Conservation (phyloP, 2,888 invertebrate genomes). For the Orthosia gracilis region DNA sequence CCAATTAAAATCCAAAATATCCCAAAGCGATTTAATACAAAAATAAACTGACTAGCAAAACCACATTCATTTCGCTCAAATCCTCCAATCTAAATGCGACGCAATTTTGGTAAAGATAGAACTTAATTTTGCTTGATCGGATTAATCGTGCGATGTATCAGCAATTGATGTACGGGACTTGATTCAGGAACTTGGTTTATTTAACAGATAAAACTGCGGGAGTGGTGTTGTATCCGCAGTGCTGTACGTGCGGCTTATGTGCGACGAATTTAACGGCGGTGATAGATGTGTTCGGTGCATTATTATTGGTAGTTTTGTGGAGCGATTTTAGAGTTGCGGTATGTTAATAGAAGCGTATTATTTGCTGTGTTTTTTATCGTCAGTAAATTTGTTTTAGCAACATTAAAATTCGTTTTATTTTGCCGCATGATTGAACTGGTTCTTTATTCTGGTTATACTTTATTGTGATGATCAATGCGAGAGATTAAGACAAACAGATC, state of each 20-base stretch:
- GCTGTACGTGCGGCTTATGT: slow-evolving; percentile 60
- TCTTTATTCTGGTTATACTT: too few species aligned
- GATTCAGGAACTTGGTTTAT: slow-evolving; percentile 73
- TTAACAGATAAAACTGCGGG: slow-evolving; percentile 75
- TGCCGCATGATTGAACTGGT: too few species aligned
- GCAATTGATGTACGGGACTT: slow-evolving; percentile 66
- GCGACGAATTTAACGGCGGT: slow-evolving; percentile 61
- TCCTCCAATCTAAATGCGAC: slow-evolving; percentile 46
- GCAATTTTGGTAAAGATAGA: slow-evolving; percentile 41
- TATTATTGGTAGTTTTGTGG: neutral
- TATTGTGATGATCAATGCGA: too few species aligned
- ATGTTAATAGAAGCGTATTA: neutral
- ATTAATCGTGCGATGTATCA: slow-evolving; percentile 68
- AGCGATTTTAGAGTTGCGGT: neutral
- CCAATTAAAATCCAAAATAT: slow-evolving; percentile 37
- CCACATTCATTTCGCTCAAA: slow-evolving; percentile 41
- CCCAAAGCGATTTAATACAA: slow-evolving; percentile 43
- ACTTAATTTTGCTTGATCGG: slow-evolving; percentile 58
- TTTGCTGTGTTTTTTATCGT: neutral
- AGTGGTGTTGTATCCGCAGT: slow-evolving; percentile 68
- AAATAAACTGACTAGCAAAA: slow-evolving; percentile 53
- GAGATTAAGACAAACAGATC: too few species aligned
- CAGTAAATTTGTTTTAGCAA: too few species aligned
- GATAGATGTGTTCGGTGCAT: neutral
- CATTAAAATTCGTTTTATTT: too few species aligned